These are phyloP conservation scores for Plagiodera versicolora DNA, from an alignment of 2,888 invertebrate species.

Conservation along the genomic window DNA sequence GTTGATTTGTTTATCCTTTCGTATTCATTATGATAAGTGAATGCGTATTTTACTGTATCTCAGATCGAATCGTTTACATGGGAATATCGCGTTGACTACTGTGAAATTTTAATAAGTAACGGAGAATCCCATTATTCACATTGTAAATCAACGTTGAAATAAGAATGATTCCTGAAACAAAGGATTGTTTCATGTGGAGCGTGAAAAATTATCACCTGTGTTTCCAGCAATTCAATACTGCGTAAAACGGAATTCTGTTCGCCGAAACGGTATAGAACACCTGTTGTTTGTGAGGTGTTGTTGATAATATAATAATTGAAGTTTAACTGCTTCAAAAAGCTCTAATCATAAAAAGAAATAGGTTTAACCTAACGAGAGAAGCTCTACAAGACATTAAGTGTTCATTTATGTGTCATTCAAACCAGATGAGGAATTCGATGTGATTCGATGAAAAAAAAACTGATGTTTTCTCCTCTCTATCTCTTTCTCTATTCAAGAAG, in stretches of 20 bases:
- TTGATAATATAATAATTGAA: neutral
- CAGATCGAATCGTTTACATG: neutral
- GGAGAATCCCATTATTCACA: neutral
- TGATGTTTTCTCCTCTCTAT: too few relatives aligned
- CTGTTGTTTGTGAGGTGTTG: conserved; percentile 2
- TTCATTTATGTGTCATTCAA: too few relatives aligned
- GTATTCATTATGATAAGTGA: neutral
- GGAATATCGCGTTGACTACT: neutral
- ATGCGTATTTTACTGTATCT: neutral
- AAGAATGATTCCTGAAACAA: conserved; percentile 4
- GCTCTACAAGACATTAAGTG: too few relatives aligned
- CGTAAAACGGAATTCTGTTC: neutral
- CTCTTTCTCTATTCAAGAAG: too few relatives aligned
- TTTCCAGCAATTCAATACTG: conserved; percentile 2
- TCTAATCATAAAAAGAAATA: neutral
- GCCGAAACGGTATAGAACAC: neutral
- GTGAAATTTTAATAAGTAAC: neutral
- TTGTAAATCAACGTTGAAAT: neutral
- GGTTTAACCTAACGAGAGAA: neutral
- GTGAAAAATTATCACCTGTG: conserved; percentile 13
- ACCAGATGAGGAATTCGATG: too few relatives aligned
- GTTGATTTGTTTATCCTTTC: too few relatives aligned
- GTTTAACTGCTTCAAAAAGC: neutral
- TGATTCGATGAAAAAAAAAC: too few relatives aligned
- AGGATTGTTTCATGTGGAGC: conserved; percentile 4